Conservation (phyloP, 2,113 vertebrate genomes). For the Anoplopoma fimbria region DNA sequence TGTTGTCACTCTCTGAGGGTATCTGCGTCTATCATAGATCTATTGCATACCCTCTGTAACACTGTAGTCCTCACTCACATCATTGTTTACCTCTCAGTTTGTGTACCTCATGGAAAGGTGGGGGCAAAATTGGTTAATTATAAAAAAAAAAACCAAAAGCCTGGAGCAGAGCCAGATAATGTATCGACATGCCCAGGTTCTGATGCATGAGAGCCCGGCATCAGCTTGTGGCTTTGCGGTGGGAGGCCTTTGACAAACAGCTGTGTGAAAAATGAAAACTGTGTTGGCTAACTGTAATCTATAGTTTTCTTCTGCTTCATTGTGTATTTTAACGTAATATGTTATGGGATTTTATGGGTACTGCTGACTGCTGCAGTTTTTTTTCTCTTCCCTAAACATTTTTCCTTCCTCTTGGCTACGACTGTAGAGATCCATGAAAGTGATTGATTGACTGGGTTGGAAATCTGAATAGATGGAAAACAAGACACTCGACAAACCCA, state of each 20-base stretch:
- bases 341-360: conserved; percentile 58
- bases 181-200: conserved; percentile 43
- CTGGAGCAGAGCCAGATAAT: conserved; percentile 46
- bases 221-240: conserved; percentile 24
- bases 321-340: conserved; percentile 59
- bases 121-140: conserved; percentile 66
- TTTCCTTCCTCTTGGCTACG: conserved; percentile 41
- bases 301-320: conserved; percentile 56
- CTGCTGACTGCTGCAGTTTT: conserved; percentile 66
- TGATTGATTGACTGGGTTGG: conserved; percentile 59
- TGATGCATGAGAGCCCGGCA: conserved; percentile 58
- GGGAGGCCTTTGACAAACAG: conserved; percentile 52
- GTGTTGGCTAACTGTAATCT: conserved; percentile 56
- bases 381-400: conserved; percentile 28
- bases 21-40: conserved; percentile 48
- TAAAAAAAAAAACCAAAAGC: conserved; percentile 72
- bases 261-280: conserved; percentile 68
- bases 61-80: conserved; percentile 33
- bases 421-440: conserved; percentile 50
- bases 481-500: conserved; percentile 25
- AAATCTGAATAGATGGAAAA: conserved; percentile 47
- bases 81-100: conserved; percentile 61
- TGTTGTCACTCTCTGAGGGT: conserved; percentile 65
- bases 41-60: conserved; percentile 33
- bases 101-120: conserved; percentile 32